Base-by-base conservation (phyloP, 2,888 invertebrate species). In the Tachina grossa region DNA sequence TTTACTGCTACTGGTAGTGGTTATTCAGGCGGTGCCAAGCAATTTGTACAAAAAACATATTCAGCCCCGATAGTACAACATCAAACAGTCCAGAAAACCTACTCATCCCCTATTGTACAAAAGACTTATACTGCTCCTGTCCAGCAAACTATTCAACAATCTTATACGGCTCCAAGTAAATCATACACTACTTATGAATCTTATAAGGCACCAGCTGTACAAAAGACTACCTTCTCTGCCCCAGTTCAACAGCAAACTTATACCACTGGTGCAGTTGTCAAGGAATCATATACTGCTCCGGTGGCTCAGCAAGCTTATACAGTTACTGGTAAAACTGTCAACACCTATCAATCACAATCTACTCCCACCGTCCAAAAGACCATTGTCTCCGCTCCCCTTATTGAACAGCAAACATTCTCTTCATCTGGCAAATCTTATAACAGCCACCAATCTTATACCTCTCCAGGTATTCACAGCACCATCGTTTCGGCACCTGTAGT, bases 11-110 rank as follows among this genome's bases (percentile, higher is more conserved):
- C 57, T 22, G 71, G 66, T 13, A 79, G 66, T 55, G 85, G 86
- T 41, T 84, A 82, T 16, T 53, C 83, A 13, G 72, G 69, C 16
- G 84, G 78, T 71, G 53, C 66, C 51, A 82, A 85, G n/a, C 82
- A 78, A n/a, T 9, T 71, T 14, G 72, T 79, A 9, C 81, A 84
- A 51, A 81, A 83, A 11, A 68, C 66, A 11, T 81, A 83, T 76
- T 31, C 80, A 11, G 85, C 84, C 1, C 87, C 87, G 6, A 55
- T 74, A 10, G 63, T 53, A 2, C 61, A 59, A 55, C 78, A 71
- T 45, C 61, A 71, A 9, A 71, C 53, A 55, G 16, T 63, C 6
- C 65, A 65, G 31, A 61, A 45, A 49, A 76, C 75, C 1, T 84
- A 49, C 22, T 39, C 71, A 13, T 74, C 85, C 2, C 85, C 87